Conservation (phyloP, 2,113 vertebrate species). For the Phainopepla nitens region DNA sequence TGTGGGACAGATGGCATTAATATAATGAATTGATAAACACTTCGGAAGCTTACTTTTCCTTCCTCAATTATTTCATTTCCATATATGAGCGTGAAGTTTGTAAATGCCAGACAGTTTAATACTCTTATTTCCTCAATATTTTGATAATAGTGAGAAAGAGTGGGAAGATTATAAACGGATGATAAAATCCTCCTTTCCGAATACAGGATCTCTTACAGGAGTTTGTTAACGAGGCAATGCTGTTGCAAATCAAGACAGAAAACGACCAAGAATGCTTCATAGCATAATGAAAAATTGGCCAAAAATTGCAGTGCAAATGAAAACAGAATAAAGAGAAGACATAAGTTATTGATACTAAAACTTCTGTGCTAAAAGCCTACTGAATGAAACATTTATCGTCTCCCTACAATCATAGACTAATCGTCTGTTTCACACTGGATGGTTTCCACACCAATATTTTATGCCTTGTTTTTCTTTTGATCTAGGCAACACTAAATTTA, state of each 20-base stretch:
- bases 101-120: background rate
- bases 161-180: slow-evolving; percentile 10
- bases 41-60: slow-evolving; percentile 49
- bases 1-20: slow-evolving; percentile 63
- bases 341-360: slow-evolving; percentile 58
- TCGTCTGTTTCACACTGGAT: slow-evolving; percentile 27
- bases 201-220: background rate
- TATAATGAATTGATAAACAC: slow-evolving; percentile 51
- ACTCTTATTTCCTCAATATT: slow-evolving; percentile 24
- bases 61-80: slow-evolving; percentile 22
- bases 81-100: background rate
- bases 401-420: background rate
- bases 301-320: slow-evolving; percentile 33
- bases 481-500: slow-evolving; percentile 10
- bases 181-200: background rate
- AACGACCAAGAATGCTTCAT: background rate
- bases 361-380: slow-evolving; percentile 18
- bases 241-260: slow-evolving; percentile 44
- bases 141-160: slow-evolving; percentile 13
- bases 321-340: slow-evolving; percentile 40
- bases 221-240: slow-evolving; percentile 45
- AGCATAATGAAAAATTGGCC: slow-evolving; percentile 19
- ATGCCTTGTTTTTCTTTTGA: background rate
- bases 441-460: slow-evolving; percentile 39
- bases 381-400: slow-evolving; percentile 36